Base-by-base conservation (phyloP, 2,888 invertebrate species). In the Dicycla oo region DNA sequence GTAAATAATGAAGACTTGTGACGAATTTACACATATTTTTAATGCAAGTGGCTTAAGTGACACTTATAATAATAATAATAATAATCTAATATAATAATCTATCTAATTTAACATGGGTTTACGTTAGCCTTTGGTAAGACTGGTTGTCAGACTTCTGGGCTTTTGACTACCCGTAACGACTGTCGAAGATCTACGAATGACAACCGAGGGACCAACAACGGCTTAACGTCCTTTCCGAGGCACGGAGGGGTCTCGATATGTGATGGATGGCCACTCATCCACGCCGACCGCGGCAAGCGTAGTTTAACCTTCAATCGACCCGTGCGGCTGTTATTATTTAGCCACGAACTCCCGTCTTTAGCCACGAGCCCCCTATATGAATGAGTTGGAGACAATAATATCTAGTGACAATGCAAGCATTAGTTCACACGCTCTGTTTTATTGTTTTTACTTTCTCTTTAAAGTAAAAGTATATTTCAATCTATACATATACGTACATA, bases 371-470 rank as follows among this genome's bases (percentile, higher is more conserved):
- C 53, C 30, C 20, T 30, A 10, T 43, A 47, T 43, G 23, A 45
- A 30, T 56, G 47, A 47, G 20, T 45, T 34, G 38, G 1, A 49
- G 43, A 53, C 73, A 80, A 64, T 20, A 43, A 40, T 63, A 57
- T 53, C 58, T 26, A 49, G 20, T 38, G 43, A 60, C 80, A 76
- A 73, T 80, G 47, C 40, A 47, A 43, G 26, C 49, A 30, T 18
- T 38, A 4, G 13, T 64, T 76, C 75, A 49, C 74, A 80, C 58
- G 74, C 34, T 23, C 8, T 34, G n/a, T 43, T 47, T 18, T 10
- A 49, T 58, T 26, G 51, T 43, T 43, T 60, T 74, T 57, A 69
- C 73, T 74, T 65, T 77, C 65, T 61, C 70, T 64, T 51, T 30
- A 30, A 58, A 80, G 63, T 60, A 64, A 80, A 49, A 76, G 63